These are phyloP conservation scores for Tadarida brasiliensis DNA, from an alignment of 2,797 vertebrate genomes.

Conservation along the genomic window DNA sequence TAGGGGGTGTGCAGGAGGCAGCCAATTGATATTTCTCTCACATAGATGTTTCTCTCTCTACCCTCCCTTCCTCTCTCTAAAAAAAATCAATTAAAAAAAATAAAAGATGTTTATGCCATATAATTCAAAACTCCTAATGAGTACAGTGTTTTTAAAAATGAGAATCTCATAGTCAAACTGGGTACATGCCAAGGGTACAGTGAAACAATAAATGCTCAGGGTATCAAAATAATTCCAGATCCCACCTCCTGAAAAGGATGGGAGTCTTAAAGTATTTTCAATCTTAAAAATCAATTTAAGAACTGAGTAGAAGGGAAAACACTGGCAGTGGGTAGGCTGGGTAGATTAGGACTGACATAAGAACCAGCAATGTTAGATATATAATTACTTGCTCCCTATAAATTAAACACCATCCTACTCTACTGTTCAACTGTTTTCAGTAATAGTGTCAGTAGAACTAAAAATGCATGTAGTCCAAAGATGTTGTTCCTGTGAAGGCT, in stretches of 20 bases:
- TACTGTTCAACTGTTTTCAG: not conserved
- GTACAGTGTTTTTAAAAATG: constrained; percentile 49
- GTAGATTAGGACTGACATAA: not conserved
- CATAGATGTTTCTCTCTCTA: no score
- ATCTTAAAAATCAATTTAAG: constrained; percentile 24
- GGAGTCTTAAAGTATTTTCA: not conserved
- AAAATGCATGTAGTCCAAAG: constrained; percentile 12
- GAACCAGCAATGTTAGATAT: not conserved
- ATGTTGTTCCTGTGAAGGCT: not conserved
- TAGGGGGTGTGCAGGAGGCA: no score
- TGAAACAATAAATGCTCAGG: not conserved
- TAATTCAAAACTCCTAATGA: constrained; percentile 43
- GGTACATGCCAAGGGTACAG: not conserved
- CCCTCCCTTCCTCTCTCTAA: no score
- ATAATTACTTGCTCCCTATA: constrained; percentile 36
- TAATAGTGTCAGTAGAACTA: not conserved
- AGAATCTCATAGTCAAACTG: constrained; percentile 56
- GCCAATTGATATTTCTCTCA: no score
- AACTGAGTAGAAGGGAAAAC: not conserved
- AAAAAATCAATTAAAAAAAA: no score
- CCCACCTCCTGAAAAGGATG: not conserved
- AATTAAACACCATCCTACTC: constrained; percentile 16
- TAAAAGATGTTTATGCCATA: not conserved
- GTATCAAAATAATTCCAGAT: not conserved
- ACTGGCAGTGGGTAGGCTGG: not conserved